Conservation (phyloP, 2,113 vertebrate genomes). For the Cebidichthys violaceus region DNA sequence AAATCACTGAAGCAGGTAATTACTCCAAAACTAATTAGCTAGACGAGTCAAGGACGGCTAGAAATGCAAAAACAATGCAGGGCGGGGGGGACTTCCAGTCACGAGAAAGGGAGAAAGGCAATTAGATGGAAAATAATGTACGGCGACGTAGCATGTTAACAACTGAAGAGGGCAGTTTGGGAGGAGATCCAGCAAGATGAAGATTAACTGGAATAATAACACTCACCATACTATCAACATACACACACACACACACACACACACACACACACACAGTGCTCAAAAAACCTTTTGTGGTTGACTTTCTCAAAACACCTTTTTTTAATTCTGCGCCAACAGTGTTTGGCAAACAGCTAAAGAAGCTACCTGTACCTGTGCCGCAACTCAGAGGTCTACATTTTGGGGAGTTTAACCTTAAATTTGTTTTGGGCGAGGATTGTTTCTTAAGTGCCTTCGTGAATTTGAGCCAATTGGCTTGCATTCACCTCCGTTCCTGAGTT, state of each 20-base stretch:
- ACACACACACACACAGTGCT: background rate
- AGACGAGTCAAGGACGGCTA: slow-evolving; percentile 76
- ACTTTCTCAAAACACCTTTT: too few relatives aligned
- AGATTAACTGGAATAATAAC: slow-evolving; percentile 72
- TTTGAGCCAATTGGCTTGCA: background rate
- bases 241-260: background rate
- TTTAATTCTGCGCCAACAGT: background rate
- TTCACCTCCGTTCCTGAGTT: background rate
- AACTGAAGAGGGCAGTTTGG: slow-evolving; percentile 36
- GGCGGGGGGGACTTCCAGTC: background rate
- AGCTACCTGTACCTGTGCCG: background rate
- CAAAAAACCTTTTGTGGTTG: background rate
- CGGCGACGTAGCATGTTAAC: slow-evolving; percentile 67
- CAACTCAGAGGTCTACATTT: background rate
- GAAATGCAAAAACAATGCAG: slow-evolving; percentile 55
- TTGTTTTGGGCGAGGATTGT: slow-evolving; percentile 11
- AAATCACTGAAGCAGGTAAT: slow-evolving; percentile 80
- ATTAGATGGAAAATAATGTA: slow-evolving; percentile 72
- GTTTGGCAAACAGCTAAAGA: background rate
- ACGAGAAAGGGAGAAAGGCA: slow-evolving; percentile 39
- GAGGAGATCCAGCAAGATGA: slow-evolving; percentile 57
- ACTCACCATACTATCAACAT: background rate
- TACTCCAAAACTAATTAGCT: slow-evolving; percentile 82
- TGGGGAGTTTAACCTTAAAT: background rate
- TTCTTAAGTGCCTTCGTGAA: background rate